Evolutionary conservation across 1,140 invertebrate genomes (phyloP), one percentile per base, ranked within the genome.

Genomic region (Drosophila bocqueti): DNA sequence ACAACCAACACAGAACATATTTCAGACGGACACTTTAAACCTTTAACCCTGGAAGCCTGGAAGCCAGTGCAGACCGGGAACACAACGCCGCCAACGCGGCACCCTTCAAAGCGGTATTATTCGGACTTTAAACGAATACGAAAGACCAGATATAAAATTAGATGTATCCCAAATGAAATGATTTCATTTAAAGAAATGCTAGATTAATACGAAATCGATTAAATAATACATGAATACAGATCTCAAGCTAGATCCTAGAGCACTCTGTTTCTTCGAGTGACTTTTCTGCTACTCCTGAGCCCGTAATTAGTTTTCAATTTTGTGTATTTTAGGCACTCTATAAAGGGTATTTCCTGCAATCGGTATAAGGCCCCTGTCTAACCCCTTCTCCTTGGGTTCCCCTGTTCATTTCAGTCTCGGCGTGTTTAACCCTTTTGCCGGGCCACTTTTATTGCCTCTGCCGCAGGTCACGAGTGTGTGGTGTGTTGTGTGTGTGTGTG

Each of bases 361-460:
- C 58, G 60, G 63, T 61, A 31, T 43, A 59, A 34, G 21, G 54
- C 40, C 3, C n/a, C 38, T 4, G 3, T 10, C 18, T 16, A 38
- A 46, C 18, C 52, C 36, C 31, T 46, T n/a, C 6, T 31, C 62
- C 24, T 24, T 24, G 24, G 24, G 24, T 24, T 24, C 24, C 24
- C 24, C 61, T 68, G 65, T 72, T 80, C 80, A 74, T 83, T 83
- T 79, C 58, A 69, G 74, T 49, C 61, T 60, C 40, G 61, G 26
- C 71, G 62, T 64, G 62, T 66, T 84, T 79, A 79, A 86, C 76
- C 83, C 76, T 78, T 84, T 82, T 64, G 62, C 59, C 36, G 63
- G 77, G 63, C 82, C 76, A 59, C 81, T 74, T 84, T 84, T 84
- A 85, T 84, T 78, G 63, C 82, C 68, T 57, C 59, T 61, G 58